Conservation (phyloP, 2,888 invertebrate species). For the Lottia scabra region DNA sequence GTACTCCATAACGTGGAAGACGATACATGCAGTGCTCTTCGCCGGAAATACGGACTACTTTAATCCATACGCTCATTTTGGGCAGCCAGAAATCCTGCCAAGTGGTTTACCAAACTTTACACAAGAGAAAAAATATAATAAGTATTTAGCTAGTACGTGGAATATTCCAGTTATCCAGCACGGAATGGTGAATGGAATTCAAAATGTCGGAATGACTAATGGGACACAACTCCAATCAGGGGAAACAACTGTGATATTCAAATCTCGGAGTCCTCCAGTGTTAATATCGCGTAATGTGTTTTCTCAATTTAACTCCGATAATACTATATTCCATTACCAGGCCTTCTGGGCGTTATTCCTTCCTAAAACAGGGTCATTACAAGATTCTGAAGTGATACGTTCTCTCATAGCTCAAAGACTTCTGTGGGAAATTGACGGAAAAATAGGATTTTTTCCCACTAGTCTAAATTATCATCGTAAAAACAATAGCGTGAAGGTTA, state of each 20-base stretch:
- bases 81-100: too few relatives aligned
- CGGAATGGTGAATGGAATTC: slow-evolving; percentile 53
- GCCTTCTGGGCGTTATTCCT: slow-evolving; percentile 53
- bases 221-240: too few relatives aligned
- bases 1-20: too few relatives aligned
- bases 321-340: slow-evolving; percentile 46
- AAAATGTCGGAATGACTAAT: slow-evolving; percentile 38
- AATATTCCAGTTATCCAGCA: slow-evolving; percentile 48
- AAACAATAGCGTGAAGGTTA: slow-evolving; percentile 34
- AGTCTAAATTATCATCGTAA: slow-evolving; percentile 40
- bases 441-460: slow-evolving; percentile 45
- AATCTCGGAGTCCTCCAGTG: slow-evolving; percentile 42
- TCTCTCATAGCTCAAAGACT: slow-evolving; percentile 53
- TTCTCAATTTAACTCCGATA: slow-evolving; percentile 54
- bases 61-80: too few relatives aligned
- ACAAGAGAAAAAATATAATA: neutral
- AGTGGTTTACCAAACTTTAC: too few relatives aligned
- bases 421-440: slow-evolving; percentile 42
- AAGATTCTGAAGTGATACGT: slow-evolving; percentile 53
- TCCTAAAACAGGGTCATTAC: slow-evolving; percentile 41
- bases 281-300: slow-evolving; percentile 43
- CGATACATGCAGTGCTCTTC: too few relatives aligned
- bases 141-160: slow-evolving; percentile 23
- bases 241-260: slow-evolving; percentile 50
- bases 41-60: too few relatives aligned